Percentiles rank a stretch among this genome's conserved stretches.
Conservation (phyloP, 1,140 invertebrate species). For the Penaeus indicus region DNA sequence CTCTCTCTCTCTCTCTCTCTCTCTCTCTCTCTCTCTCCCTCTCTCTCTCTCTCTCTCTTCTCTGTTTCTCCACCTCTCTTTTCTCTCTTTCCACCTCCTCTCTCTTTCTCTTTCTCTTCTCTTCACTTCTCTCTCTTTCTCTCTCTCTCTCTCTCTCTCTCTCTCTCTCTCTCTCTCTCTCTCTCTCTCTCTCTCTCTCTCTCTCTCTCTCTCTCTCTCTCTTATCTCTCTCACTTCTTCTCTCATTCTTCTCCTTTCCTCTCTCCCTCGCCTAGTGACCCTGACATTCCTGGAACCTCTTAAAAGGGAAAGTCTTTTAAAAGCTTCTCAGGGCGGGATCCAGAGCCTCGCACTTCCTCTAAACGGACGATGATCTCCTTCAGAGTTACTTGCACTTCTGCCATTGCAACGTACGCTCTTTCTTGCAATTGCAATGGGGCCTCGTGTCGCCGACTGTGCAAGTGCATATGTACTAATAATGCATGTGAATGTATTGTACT, state of each 20-base stretch:
- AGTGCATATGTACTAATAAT: neutral
- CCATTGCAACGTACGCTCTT: no score
- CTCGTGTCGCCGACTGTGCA: slow-evolving; percentile 1
- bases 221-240: neutral
- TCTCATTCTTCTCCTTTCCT: neutral
- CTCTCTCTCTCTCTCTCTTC: neutral
- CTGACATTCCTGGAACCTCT: no score
- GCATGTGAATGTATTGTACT: neutral
- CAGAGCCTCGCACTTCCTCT: no score
- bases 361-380: no score
- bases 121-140: neutral
- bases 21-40: neutral
- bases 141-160: slow-evolving; percentile 4
- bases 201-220: neutral
- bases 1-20: slow-evolving; percentile 15
- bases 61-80: neutral
- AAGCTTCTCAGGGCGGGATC: no score
- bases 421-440: no score
- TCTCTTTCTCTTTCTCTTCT: neutral
- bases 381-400: no score
- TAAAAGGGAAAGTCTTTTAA: no score
- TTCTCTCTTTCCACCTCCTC: neutral
- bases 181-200: neutral
- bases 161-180: neutral
- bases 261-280: no score